These are phyloP conservation scores for Pyrgus malvae DNA, from an alignment of 2,888 invertebrate genomes.

Conservation along the genomic window DNA sequence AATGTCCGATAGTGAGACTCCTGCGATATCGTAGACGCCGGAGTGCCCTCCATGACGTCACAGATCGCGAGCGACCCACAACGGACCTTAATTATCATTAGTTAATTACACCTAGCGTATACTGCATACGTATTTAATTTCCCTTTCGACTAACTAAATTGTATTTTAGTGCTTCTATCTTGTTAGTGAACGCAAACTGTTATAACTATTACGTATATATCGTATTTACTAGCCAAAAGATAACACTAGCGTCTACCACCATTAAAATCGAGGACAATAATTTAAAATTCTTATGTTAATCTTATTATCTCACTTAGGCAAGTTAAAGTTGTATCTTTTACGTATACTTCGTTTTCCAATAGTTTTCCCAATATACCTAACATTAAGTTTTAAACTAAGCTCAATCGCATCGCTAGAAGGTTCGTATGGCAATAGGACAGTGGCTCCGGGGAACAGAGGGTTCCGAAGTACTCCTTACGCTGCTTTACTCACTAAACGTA, in stretches of 20 bases:
- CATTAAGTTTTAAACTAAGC: slow-evolving; percentile 72
- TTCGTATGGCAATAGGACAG: slow-evolving; percentile 37
- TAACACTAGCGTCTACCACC: slow-evolving; percentile 77
- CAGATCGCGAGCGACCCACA: slow-evolving; percentile 46
- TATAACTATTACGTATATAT: slow-evolving; percentile 69
- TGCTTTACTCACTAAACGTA: slow-evolving; percentile 64
- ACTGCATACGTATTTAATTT: slow-evolving; percentile 73
- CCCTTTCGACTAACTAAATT: slow-evolving; percentile 70
- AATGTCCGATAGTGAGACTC: slow-evolving; percentile 39
- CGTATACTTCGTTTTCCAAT: slow-evolving; percentile 81
- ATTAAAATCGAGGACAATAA: slow-evolving; percentile 76
- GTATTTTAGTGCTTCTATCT: slow-evolving; percentile 56
- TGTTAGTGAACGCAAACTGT: slow-evolving; percentile 54
- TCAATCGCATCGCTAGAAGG: slow-evolving; percentile 53
- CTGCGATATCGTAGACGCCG: neutral
- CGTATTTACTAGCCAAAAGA: slow-evolving; percentile 73
- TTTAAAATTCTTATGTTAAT: slow-evolving; percentile 77
- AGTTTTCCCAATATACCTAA: slow-evolving; percentile 61
- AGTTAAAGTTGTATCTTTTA: slow-evolving; percentile 80
- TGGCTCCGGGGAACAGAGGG: slow-evolving; percentile 31
- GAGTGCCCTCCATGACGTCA: slow-evolving; percentile 11
- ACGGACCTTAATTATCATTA: slow-evolving; percentile 38
- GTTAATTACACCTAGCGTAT: slow-evolving; percentile 75
- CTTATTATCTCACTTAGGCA: slow-evolving; percentile 82
- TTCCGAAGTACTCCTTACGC: slow-evolving; percentile 39